Base-by-base conservation (phyloP, 2,797 vertebrate genomes). In the Hoplostethus mediterraneus region DNA sequence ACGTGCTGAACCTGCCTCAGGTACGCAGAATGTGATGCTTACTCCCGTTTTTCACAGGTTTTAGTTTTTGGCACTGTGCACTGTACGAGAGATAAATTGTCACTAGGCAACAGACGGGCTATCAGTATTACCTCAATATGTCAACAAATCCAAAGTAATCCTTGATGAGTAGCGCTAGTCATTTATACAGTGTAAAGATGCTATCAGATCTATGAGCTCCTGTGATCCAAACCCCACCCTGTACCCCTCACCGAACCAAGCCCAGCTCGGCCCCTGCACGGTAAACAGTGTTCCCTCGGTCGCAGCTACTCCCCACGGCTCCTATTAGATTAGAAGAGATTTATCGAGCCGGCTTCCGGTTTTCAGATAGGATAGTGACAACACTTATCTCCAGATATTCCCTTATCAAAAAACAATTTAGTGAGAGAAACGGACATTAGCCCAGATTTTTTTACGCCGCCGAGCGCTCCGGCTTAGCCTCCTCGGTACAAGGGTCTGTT, bases 401-500 rank as follows among this genome's bases (percentile, higher is more conserved):
- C 67, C 89, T 93, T 93, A 93, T 94, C 92, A 93, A 93, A 92
- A 91, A 91, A 87, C 90, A 55, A 91, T 93, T 93, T 92, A 89
- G 82, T 70, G 83, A 74, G 81, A 91, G 75, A 92, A 89, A 87
- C 64, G 85, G 84, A 93, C 87, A 93, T 89, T 86, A 90, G 76
- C 79, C 78, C 77, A 83, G 82, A 81, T 90, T 90, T 88, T 86
- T 80, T 72, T 78, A 80, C 82, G 82, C 70, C 45, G 70, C 64
- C 12, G 63, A 83, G 81, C 78, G 79, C 89, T 88, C 63, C 64
- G 51, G 82, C 36, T 79, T 63, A 67, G 79, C 79, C 71, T 89
- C 74, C 68, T 82, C 59, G 73, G 92, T 90, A 86, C 91, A 94
- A 93, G 92, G 90, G 87, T 93, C 91, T 93, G 89, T 94, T 92